Evolutionary conservation across 2,888 invertebrate genomes (phyloP).

Genomic region (Tinea trinotella): DNA sequence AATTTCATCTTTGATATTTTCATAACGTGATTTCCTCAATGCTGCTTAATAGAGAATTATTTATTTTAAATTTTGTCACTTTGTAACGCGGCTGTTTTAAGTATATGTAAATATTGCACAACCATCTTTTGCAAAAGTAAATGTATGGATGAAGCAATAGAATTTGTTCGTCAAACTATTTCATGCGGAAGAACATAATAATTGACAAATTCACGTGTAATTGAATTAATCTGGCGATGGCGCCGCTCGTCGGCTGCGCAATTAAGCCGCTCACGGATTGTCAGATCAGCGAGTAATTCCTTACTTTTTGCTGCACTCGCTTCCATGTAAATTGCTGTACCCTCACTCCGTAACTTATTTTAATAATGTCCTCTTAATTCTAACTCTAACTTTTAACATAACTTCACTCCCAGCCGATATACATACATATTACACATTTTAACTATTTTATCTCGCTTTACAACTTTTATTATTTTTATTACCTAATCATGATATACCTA

Average conservation of each 20-base stretch:
- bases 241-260: background rate
- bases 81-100: too few species aligned
- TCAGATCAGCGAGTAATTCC: slow-evolving; percentile 3
- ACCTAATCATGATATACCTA: too few species aligned
- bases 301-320: slow-evolving; percentile 9
- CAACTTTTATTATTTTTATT: background rate
- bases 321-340: slow-evolving; percentile 5
- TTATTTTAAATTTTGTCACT: too few species aligned
- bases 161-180: background rate
- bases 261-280: slow-evolving; percentile 4
- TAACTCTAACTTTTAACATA: background rate
- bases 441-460: background rate
- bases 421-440: too few species aligned
- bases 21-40: too few species aligned
- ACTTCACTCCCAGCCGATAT: background rate
- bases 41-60: too few species aligned
- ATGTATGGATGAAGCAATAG: too few species aligned
- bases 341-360: background rate
- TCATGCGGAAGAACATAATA: background rate
- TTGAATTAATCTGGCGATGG: background rate
- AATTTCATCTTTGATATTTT: background rate
- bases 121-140: too few species aligned
- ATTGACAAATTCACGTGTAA: background rate
- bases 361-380: slow-evolving; percentile 2
- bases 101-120: too few species aligned